Base-by-base conservation (phyloP, 2,797 vertebrate species). In the Gymnocypris eckloni region DNA sequence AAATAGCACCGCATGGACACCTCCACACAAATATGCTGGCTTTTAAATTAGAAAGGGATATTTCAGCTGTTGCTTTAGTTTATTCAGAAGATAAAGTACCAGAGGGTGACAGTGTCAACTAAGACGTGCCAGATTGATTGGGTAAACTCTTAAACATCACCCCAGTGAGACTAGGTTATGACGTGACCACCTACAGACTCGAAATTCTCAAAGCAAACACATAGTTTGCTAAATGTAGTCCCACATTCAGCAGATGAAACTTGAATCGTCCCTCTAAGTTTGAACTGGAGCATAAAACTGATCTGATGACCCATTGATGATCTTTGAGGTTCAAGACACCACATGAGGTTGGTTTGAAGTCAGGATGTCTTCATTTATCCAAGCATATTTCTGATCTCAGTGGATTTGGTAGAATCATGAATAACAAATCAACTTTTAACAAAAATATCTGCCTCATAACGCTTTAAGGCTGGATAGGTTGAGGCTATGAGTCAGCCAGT, bases 1-100 rank as follows among this genome's bases (percentile, higher is more conserved):
- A 92, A 95, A 94, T 93, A 94, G 92, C 86, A 12, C 79, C 6
- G 87, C 85, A 67, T 73, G 39, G 86, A 92, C 89, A 89, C 87
- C 85, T 86, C 87, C 22, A 70, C 89, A 85, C 77, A 82, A 88
- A 79, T 87, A 48, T 89, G 9, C 18, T 25, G 76, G 12, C n/a
- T 18, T 75, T 54, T 79, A 70, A 79, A 69, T 85, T 80, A 85
- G 50, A 45, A 56, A 85, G 61, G 13, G 45, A 84, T 41, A 66
- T 69, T 84, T 78, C 45, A 48, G 18, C 45, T 85, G 15, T 48
- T 8, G 84, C 67, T 61, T 79, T 79, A 80, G 20, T 8, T 6
- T 54, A 28, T 52, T 64, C 28, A 50, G 59, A 83, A 84, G 83
- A 70, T 43, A 33, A 9, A 84, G 50, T 70, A 28, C n/a, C 64